Evolutionary conservation across 37 sponge, comb jelly and placozoan species (phyloP).

Genomic region (Bolinopsis microptera): DNA sequence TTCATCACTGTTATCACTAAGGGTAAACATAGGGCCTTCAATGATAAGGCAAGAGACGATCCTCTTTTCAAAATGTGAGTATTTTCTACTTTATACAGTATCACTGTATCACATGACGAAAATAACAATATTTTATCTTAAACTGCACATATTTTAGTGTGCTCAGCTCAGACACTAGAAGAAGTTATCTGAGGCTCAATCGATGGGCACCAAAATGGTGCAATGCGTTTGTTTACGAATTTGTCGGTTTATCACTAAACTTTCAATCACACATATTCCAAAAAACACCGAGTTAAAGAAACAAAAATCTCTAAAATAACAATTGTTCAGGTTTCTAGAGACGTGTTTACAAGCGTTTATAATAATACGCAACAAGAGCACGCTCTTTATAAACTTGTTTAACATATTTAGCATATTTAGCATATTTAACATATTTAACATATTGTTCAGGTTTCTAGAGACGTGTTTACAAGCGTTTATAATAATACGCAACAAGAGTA

Average conservation of each 20-base stretch:
- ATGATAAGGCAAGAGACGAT: neutral
- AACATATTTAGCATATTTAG: too few species aligned
- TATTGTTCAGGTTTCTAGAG: slow-evolving; percentile 82
- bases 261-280: too few species aligned
- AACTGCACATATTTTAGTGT: too few species aligned
- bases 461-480: slow-evolving; percentile 92
- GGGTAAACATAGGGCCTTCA: slow-evolving; percentile 68
- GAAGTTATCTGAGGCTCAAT: too few species aligned
- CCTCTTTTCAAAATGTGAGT: slow-evolving; percentile 5
- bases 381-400: slow-evolving; percentile 93
- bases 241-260: too few species aligned
- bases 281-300: too few species aligned
- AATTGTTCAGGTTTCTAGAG: slow-evolving; percentile 82
- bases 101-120: neutral
- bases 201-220: too few species aligned
- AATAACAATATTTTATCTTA: too few species aligned
- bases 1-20: slow-evolving; percentile 90
- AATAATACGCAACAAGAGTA: slow-evolving; percentile 79
- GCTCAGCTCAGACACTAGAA: too few species aligned
- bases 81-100: neutral
- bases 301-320: too few species aligned
- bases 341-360: slow-evolving; percentile 92
- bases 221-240: too few species aligned
- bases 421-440: too few species aligned
- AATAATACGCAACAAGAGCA: slow-evolving; percentile 79